Percentiles rank a stretch among this genome's conserved stretches.
phyloP scores from a whole-genome alignment of 2,888 invertebrate species.

The Drosophila neutralis region DNA sequence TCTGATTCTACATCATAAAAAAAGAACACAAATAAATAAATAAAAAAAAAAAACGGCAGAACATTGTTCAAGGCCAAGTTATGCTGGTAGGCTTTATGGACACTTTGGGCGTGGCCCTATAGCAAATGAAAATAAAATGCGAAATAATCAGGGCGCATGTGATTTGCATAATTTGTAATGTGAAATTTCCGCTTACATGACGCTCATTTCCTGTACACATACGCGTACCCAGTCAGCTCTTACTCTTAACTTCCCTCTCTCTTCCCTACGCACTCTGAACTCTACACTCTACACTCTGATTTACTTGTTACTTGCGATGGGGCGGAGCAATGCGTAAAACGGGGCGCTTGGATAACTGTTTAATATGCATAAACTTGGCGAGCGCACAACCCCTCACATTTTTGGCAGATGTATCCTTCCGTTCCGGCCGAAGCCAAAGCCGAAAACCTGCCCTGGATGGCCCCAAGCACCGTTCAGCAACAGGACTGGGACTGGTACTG shows the following conservation, averaged over 20 bases:
- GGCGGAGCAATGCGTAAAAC: neutral
- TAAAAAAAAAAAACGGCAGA: neutral
- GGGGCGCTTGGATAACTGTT: slow-evolving; percentile 69
- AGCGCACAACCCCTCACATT: slow-evolving; percentile 32
- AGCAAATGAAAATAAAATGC: slow-evolving; percentile 45
- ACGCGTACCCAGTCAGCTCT: slow-evolving; percentile 8
- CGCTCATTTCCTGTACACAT: slow-evolving; percentile 66
- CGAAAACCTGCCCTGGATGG: slow-evolving; percentile 39
- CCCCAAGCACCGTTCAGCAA: slow-evolving; percentile 34
- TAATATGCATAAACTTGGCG: slow-evolving; percentile 77
- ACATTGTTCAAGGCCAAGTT: slow-evolving; percentile 8
- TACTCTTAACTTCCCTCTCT: neutral
- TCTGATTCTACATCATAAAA: neutral
- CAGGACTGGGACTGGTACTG: neutral
- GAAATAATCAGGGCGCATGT: slow-evolving; percentile 63
- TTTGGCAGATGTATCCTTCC: slow-evolving; percentile 50
- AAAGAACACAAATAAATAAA: neutral
- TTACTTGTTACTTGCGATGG: slow-evolving; percentile 27
- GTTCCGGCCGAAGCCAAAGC: slow-evolving; percentile 21
- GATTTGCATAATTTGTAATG: slow-evolving; percentile 81
- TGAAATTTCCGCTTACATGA: slow-evolving; percentile 77
- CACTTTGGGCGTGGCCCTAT: slow-evolving; percentile 16
- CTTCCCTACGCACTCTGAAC: neutral
- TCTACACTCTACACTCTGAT: slow-evolving; percentile 17
- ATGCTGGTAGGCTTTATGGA: neutral